Evolutionary conservation across 2,888 invertebrate species (phyloP), one percentile per base, ranked within the genome.

Genomic region (Trichacis sp.): DNA sequence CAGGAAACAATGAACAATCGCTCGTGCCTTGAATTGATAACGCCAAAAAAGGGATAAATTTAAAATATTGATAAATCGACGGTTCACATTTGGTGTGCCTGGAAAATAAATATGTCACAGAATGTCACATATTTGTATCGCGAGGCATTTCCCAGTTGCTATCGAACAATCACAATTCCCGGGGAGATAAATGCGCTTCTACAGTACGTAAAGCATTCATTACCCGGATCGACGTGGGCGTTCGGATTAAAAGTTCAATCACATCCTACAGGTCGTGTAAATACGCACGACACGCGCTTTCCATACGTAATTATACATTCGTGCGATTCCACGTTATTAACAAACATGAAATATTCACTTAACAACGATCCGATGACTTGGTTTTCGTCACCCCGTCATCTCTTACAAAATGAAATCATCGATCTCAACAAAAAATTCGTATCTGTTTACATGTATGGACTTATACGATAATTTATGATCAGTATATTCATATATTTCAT

Each of bases 201-300:
- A 20, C 54, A 40, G 50, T 59, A 51, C 55, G 51, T 59, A 64
- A 24, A 59, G 55, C 48, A 36, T 51, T 43, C 47, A 47, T 58
- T 52, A 40, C 38, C 46, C 29, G 33, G 15, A 29, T 14, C 19
- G 38, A 36, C 49, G 49, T 47, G 24, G 24, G 54, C 54, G 51
- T 40, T 40, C 24, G 47, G 11, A 54, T 62, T 52, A 47, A 57
- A 57, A 63, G 55, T 63, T 63, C 57, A 57, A 53, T 52, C 40
- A 15, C 63, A 18, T 45, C 63, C 63, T 46, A 57, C 57, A 24
- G 57, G 6, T 42, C 20, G 15, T 49, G 49, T 30, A 53, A 57
- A 62, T 48, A 48, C 57, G 40, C 12, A 53, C 63, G 63, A 53
- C 63, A 57, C 53, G 48, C 51, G 55, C 57, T 63, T 57, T 48